Percentiles rank a stretch among this genome's conserved stretches.
Evolutionary conservation across 2,113 vertebrate species (phyloP).

Genomic region (Raja brachyura): DNA sequence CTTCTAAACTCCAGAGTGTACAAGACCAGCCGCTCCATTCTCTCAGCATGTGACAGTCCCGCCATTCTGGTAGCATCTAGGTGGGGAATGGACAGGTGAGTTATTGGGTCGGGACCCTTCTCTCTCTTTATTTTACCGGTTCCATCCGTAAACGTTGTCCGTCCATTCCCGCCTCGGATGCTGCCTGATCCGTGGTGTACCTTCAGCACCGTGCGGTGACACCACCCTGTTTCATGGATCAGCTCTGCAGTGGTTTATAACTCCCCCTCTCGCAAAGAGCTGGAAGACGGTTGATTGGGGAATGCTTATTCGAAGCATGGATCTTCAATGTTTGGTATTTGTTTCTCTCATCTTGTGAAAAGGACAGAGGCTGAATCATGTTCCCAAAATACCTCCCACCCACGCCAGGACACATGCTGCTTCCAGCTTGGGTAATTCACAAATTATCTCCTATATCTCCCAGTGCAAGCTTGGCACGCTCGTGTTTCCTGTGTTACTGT

Average conservation of each 20-base stretch:
- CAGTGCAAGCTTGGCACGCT: not conserved
- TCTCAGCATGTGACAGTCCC: no score
- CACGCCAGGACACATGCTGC: not conserved
- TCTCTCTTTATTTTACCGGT: no score
- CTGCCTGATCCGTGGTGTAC: no score
- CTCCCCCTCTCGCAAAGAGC: not conserved
- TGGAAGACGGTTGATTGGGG: not conserved
- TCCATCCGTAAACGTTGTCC: no score
- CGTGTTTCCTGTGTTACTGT: not conserved
- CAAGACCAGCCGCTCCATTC: no score
- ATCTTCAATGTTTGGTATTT: not conserved
- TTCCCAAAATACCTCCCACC: not conserved
- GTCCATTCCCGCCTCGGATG: no score
- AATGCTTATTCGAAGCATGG: not conserved
- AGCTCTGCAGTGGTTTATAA: not conserved
- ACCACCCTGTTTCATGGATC: no score
- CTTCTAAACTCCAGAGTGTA: no score
- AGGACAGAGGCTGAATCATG: not conserved
- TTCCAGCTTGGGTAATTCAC: not conserved
- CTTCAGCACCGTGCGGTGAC: no score
- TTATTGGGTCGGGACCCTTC: no score
- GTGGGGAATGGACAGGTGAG: no score
- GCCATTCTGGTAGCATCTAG: no score
- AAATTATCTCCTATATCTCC: not conserved
- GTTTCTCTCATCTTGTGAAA: not conserved